Evolutionary conservation across 2,888 invertebrate genomes (phyloP).

Genomic region (Pherbina coryleti): DNA sequence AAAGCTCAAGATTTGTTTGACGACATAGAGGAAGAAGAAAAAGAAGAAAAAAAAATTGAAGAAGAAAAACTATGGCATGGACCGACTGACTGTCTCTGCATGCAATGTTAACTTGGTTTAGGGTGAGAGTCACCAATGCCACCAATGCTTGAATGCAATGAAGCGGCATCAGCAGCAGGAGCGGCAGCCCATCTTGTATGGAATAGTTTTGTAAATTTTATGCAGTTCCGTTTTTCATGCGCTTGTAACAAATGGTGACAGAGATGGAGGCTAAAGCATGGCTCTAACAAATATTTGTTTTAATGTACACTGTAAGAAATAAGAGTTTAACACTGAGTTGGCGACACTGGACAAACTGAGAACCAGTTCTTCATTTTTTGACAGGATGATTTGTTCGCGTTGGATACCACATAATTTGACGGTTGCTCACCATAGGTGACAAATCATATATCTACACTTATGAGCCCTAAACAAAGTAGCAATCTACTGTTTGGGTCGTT

Average conservation of each 20-base stretch:
- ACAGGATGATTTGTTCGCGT: too few relatives aligned
- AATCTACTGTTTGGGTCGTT: too few relatives aligned
- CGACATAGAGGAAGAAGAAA: neutral
- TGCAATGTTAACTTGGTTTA: neutral
- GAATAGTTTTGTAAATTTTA: conserved; percentile 31
- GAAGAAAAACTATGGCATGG: neutral
- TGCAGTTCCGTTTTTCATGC: conserved; percentile 35
- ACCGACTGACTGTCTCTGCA: neutral
- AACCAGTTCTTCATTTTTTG: too few relatives aligned
- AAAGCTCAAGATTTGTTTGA: neutral
- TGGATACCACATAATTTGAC: too few relatives aligned
- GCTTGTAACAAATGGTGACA: conserved; percentile 35
- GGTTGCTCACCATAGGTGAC: too few relatives aligned
- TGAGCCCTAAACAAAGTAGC: too few relatives aligned
- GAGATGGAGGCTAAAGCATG: conserved; percentile 8
- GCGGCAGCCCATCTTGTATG: neutral
- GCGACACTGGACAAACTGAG: too few relatives aligned
- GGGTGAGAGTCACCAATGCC: neutral
- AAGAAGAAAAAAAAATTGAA: neutral
- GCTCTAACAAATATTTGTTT: conserved; percentile 4
- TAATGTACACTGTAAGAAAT: conserved; percentile 1
- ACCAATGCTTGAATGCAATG: neutral
- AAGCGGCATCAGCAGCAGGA: conserved; percentile 6
- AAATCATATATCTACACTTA: too few relatives aligned
- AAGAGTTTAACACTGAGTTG: too few relatives aligned